phyloP scores from a whole-genome alignment of 2,888 invertebrate species.

The Tridacna crocea region DNA sequence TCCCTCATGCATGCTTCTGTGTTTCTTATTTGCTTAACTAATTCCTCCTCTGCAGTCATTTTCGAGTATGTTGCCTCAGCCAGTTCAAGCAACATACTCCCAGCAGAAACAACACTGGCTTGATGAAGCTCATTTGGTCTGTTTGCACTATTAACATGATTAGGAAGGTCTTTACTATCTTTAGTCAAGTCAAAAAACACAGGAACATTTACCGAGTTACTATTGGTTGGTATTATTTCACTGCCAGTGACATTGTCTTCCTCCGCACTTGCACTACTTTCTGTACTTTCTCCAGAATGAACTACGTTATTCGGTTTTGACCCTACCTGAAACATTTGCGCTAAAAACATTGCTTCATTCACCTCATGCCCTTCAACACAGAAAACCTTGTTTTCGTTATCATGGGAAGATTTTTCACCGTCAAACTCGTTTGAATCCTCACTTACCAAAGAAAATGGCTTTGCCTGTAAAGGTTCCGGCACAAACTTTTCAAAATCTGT shows the following conservation, averaged over 20 bases:
- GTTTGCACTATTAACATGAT: too few species aligned
- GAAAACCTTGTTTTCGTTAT: too few species aligned
- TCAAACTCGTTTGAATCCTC: neutral
- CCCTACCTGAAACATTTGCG: neutral
- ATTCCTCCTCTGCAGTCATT: conserved; percentile 5
- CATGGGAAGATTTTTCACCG: neutral
- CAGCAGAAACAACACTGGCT: neutral
- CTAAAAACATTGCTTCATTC: neutral
- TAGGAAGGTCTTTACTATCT: neutral
- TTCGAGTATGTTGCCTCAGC: conserved; percentile 7
- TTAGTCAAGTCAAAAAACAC: neutral
- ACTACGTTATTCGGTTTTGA: neutral
- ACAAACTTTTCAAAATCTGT: conserved; percentile 9
- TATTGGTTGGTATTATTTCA: too few species aligned
- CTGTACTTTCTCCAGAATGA: neutral
- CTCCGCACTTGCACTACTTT: neutral
- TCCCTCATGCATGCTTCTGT: too few species aligned
- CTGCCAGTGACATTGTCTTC: neutral
- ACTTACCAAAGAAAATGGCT: neutral
- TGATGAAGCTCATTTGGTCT: too few species aligned
- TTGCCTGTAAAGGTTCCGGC: neutral
- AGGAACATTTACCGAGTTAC: too few species aligned
- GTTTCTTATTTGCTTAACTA: neutral
- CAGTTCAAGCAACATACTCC: neutral
- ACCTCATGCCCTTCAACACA: neutral